Evolutionary conservation across 2,888 invertebrate genomes (phyloP), one percentile per base, ranked within the genome.

Genomic region (Zelleria hepariella): DNA sequence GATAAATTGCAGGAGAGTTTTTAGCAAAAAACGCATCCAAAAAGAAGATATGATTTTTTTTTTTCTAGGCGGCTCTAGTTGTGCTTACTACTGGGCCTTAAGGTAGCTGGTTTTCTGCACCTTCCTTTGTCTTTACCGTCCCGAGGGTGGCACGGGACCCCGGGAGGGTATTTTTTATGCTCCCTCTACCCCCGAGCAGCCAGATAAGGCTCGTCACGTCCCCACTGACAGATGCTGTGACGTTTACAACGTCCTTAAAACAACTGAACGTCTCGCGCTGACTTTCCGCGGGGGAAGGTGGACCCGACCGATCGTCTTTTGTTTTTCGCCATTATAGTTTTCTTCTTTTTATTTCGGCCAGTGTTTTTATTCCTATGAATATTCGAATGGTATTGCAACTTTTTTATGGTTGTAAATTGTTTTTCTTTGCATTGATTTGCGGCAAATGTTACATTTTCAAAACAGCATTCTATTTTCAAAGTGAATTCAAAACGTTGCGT

Each of bases 151-250:
- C 61, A 60, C 61, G 61, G 70, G 74, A 76, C 79, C 82, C 78
- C 62, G 70, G 69, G 32, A 42, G 32, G 32, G 32, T 74, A 75
- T 53, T 55, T 49, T 54, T 26, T 42, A 73, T 70, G 74, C 82
- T 81, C 82, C 82, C 77, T 70, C 47, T 5, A 23, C 52, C 58
- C 74, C 74, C 32, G 15, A 42, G 72, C 68, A 63, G 65, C n/a
- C 66, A 83, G 87, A 87, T 87, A 86, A 85, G 86, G 80, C 73
- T 69, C 75, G 83, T 85, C 86, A 79, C 74, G 65, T 62, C 70
- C 69, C 86, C 87, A 87, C 87, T 86, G 87, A 87, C 87, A 87
- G 87, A 86, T 86, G 86, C 82, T 84, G 67, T 69, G 77, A 73
- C 78, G 77, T 80, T 78, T 74, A 71, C 75, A 69, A 71, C 73